Evolutionary conservation across 1,140 invertebrate species (phyloP), one percentile per base, ranked within the genome.

Genomic region (Caenorhabditis latens): DNA sequence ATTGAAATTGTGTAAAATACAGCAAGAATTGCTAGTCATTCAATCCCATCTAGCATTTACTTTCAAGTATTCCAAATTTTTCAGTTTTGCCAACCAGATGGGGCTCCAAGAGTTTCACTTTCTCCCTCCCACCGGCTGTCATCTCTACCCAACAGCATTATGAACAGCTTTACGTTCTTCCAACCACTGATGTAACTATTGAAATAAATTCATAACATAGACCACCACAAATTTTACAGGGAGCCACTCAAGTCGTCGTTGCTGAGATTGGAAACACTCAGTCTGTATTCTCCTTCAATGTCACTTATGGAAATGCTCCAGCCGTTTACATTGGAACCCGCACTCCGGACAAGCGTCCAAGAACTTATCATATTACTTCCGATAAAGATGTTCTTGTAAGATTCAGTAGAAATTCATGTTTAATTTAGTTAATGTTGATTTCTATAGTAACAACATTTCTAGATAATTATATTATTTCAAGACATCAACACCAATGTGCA

Each of bases 361-460:
- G 84, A 57, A 85, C 84, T 7, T 85, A 85, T 58, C 46, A 67
- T 53, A 50, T 85, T 13, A 53, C 43, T 16, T 85, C 84, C 9
- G 84, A 85, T 63, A 50, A 50, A 43, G 46, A 65, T 43, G 67
- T 85, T 79, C 65, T 71, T 19, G 84, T 84, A 48, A 84, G 63
- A 48, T 48, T 32, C 32, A 4, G n/a, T 0, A 19, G n/a, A 58
- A 14, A 1, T 53, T 58, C 2, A 58, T n/a, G n/a, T 6, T n/a
- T 58, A n/a, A 1, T 13, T 16, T 1, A 1, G 9, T 16, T 13
- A 53, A 9, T 2, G 4, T 5, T 58, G 14, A 48, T 53, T 46
- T n/a, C 14, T 4, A 83, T 32, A 16, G 11, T 61, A 8, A 65
- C 9, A 8, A n/a, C 21, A 32, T 8, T 50, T 21, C 24, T 50